These are phyloP conservation scores for Aporrectodea caliginosa DNA, from an alignment of 1,140 invertebrate genomes.

Conservation along the genomic window DNA sequence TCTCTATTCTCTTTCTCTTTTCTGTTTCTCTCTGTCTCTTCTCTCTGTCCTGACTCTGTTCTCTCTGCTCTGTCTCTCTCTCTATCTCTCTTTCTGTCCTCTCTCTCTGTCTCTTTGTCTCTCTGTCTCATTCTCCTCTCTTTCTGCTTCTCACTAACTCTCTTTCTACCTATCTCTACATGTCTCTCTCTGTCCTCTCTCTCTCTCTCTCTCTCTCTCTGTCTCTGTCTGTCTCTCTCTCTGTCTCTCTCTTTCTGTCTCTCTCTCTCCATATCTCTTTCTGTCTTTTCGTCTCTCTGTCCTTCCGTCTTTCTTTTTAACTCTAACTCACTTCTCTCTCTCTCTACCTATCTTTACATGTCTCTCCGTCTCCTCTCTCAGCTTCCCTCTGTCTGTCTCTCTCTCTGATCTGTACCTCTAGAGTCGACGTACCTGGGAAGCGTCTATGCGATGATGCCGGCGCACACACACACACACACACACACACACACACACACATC, in stretches of 20 bases:
- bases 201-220: neutral
- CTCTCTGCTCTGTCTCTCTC: neutral
- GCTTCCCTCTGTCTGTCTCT: neutral
- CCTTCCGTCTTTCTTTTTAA: neutral
- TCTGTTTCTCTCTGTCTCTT: neutral
- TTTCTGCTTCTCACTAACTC: slow-evolving; percentile 3
- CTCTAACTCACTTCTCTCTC: neutral
- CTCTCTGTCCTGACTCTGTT: neutral
- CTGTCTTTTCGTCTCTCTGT: neutral
- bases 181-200: neutral
- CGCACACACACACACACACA: neutral
- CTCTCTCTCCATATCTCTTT: neutral
- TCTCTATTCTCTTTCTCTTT: no score
- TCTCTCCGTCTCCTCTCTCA: neutral
- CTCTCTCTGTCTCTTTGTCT: neutral
- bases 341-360: neutral
- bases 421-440: no score
- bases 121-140: slow-evolving; percentile 9
- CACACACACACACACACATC: neutral
- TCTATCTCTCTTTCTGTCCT: neutral
- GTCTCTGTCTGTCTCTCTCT: neutral
- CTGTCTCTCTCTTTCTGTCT: neutral
- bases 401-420: no score
- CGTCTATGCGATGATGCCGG: neutral
- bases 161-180: neutral